Evolutionary conservation across 2,888 invertebrate genomes (phyloP), one percentile per base, ranked within the genome.

Genomic region (Macropis europaea): DNA sequence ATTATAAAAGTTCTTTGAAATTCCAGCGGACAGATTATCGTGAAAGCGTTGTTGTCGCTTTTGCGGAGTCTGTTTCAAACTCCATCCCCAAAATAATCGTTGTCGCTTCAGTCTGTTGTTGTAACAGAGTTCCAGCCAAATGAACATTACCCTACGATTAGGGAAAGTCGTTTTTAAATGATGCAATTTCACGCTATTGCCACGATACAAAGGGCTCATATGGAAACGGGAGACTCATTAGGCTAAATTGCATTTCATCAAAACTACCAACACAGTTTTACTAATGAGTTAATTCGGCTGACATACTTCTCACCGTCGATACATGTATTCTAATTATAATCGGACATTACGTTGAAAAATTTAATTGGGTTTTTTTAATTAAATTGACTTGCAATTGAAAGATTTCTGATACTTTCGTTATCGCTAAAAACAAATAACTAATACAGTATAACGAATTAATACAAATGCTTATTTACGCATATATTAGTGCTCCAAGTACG

Each of bases 111-210:
- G 47, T 52, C n/a, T 34, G 43, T 61, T 43, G 61, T 40, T 48
- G 34, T 50, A 56, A 62, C 52, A 45, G n/a, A n/a, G 54, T 61
- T 56, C 38, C 40, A 38, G 28, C 38, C 7, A 26, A 61, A 54
- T 61, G 36, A 54, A 62, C 70, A 70, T 70, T 62, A 57, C 40
- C 34, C 42, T 32, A 28, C 38, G 36, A 50, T 47, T 70, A 38
- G 56, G 7, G 11, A n/a, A 28, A 38, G 32, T 7, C 17, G 22
- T 45, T 57, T 63, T 70, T 57, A 57, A 38, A 42, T 52, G 47
- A 42, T 48, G 52, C 56, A 62, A 62, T 47, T 72, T 50, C 22
- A 22, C 15, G 15, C 36, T 30, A 38, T 48, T 24, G 17, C n/a
- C 7, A 22, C 6, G 19, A 34, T 43, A 19, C 30, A 17, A 26